Conservation (phyloP, 1,140 invertebrate species). For the Drosophila sp. region DNA sequence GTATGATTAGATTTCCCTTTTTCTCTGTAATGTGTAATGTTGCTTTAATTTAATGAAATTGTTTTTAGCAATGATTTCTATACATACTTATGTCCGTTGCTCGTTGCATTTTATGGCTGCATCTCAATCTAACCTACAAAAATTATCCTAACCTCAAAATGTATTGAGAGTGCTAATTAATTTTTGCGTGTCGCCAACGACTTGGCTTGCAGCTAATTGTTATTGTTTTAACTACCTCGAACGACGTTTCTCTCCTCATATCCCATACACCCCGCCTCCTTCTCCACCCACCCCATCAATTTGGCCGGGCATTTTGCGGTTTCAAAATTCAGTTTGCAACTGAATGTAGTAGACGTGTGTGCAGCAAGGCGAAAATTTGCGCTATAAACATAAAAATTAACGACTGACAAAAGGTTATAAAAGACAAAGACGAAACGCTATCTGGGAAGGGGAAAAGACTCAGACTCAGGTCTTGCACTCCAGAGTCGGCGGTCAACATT, state of each 20-base stretch:
- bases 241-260: conserved; percentile 26
- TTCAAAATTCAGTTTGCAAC: conserved; percentile 51
- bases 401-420: conserved; percentile 79
- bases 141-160: conserved; percentile 27
- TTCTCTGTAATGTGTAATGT: conserved; percentile 40
- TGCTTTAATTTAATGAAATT: conserved; percentile 50
- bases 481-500: conserved; percentile 52
- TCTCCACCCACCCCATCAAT: conserved; percentile 16
- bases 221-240: conserved; percentile 74
- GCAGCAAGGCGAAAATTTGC: conserved; percentile 77
- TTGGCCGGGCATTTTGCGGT: conserved; percentile 58
- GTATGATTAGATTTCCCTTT: conserved; percentile 50
- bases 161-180: conserved; percentile 66
- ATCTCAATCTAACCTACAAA: conserved; percentile 30
- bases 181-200: conserved; percentile 74
- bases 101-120: conserved; percentile 41
- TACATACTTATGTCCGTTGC: not conserved
- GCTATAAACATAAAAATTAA: conserved; percentile 82
- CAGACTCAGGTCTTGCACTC: conserved; percentile 19
- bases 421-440: conserved; percentile 63
- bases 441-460: not conserved
- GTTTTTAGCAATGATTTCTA: conserved; percentile 27
- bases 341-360: conserved; percentile 47
- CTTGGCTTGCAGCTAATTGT: conserved; percentile 75
- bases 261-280: not conserved